Percentiles rank a stretch among this genome's conserved stretches.
These are phyloP conservation scores for Temnothorax longispinosus DNA, from an alignment of 1,140 invertebrate species.

Conservation along the genomic window DNA sequence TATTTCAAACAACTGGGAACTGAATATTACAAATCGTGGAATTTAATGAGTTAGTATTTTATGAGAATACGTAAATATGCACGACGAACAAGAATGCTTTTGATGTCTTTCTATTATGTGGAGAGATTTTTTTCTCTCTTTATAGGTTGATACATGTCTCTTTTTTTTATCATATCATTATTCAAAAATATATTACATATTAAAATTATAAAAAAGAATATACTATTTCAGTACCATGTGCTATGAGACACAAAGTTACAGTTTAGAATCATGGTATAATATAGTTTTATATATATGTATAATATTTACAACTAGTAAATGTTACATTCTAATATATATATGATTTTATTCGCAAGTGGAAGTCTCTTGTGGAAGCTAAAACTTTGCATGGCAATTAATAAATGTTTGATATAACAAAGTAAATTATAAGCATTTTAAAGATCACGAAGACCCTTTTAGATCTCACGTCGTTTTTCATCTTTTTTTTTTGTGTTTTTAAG, in stretches of 20 bases:
- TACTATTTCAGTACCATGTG: background rate
- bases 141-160: background rate
- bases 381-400: slow-evolving; percentile 63
- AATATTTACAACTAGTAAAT: background rate
- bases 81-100: background rate
- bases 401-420: slow-evolving; percentile 16
- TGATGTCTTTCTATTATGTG: background rate
- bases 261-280: background rate
- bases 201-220: background rate
- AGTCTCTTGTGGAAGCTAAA: slow-evolving; percentile 4
- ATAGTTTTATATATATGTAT: background rate
- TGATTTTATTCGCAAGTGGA: background rate
- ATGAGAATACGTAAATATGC: background rate
- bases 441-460: background rate
- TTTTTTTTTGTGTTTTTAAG: slow-evolving; percentile 1
- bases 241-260: background rate
- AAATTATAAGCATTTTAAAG: slow-evolving; percentile 2
- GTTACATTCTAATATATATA: background rate
- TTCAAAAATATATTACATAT: background rate
- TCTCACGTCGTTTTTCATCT: background rate
- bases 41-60: slow-evolving; percentile 7
- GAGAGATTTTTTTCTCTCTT: background rate
- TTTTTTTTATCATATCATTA: background rate
- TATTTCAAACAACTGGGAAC: background rate
- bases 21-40: background rate